Evolutionary conservation across 2,888 invertebrate genomes (phyloP), one percentile per base, ranked within the genome.

Genomic region (Dione vanillae): DNA sequence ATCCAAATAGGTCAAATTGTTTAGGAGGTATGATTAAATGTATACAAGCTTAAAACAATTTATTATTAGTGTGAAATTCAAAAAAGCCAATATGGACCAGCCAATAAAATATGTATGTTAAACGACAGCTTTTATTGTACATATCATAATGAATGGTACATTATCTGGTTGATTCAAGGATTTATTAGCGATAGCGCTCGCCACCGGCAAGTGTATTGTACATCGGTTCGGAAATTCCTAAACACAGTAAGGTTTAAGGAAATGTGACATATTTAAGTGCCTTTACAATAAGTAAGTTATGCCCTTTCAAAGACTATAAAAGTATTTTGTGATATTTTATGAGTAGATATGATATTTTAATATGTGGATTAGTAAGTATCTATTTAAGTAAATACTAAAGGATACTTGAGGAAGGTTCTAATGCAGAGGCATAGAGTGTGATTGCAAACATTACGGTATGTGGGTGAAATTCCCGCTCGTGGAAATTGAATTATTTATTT

Each of bases 61-160:
- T 52, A 12, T 52, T 52, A 6, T n/a, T 7, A 7, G 14, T 11
- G 12, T 20, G 12, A 20, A 7, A 5, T 49, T 49, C 20, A 51
- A 19, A 49, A 51, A 52, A 43, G 1, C 3, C 1, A 52, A 27
- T 52, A 52, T 52, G 35, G 9, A 3, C 27, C 1, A 41, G 41
- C 41, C 20, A 41, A 59, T 59, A 59, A 52, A 52, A 52, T 35
- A 52, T 35, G n/a, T 35, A 35, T 35, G 52, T 59, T 41, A 59
- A 14, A 20, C 19, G 20, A 40, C 41, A 59, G 41, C 20, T 20
- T 41, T 59, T 59, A 59, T 59, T 41, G 58, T 59, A 41, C 58
- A 41, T 59, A 59, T 59, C 43, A 62, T 45, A 47, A 62, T 62
- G 16, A 62, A 62, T 47, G 62, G 43, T 45, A 45, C 47, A 45